These are phyloP conservation scores for Plebejus argus DNA, from an alignment of 2,888 invertebrate genomes.

Conservation along the genomic window DNA sequence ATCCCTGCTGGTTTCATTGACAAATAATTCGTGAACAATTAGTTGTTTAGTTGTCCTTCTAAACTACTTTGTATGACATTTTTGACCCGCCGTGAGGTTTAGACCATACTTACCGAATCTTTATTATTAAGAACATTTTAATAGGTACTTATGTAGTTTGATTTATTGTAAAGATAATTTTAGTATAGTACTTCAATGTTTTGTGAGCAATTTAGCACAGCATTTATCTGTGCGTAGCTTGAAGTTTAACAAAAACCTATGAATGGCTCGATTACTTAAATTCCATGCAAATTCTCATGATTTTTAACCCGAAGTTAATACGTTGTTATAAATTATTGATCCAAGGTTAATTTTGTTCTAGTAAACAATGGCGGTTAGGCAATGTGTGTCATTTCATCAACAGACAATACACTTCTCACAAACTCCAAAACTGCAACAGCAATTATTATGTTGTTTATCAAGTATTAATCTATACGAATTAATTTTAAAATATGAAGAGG, in stretches of 20 bases:
- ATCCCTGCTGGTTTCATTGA: neutral
- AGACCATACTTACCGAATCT: too few relatives aligned
- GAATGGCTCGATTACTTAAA: neutral
- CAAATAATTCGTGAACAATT: neutral
- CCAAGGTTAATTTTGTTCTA: constrained; percentile 35
- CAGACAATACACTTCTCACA: constrained; percentile 66
- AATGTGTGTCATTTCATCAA: constrained; percentile 67
- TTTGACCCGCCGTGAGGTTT: too few relatives aligned
- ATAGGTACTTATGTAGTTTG: too few relatives aligned
- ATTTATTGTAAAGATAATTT: too few relatives aligned
- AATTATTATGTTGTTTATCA: constrained; percentile 23
- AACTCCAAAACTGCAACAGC: constrained; percentile 43
- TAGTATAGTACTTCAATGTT: too few relatives aligned
- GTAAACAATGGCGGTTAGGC: constrained; percentile 61
- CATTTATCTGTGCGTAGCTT: neutral
- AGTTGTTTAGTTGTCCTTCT: neutral
- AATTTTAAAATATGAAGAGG: neutral
- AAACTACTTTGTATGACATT: too few relatives aligned
- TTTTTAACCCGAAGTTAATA: constrained; percentile 25
- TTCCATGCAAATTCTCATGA: constrained; percentile 23
- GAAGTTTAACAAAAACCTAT: neutral
- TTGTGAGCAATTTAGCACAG: too few relatives aligned
- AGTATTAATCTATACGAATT: neutral
- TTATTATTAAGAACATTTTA: too few relatives aligned
- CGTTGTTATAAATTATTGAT: constrained; percentile 45